Conservation (phyloP, 2,797 vertebrate species). For the Notamacropus eugenii region DNA sequence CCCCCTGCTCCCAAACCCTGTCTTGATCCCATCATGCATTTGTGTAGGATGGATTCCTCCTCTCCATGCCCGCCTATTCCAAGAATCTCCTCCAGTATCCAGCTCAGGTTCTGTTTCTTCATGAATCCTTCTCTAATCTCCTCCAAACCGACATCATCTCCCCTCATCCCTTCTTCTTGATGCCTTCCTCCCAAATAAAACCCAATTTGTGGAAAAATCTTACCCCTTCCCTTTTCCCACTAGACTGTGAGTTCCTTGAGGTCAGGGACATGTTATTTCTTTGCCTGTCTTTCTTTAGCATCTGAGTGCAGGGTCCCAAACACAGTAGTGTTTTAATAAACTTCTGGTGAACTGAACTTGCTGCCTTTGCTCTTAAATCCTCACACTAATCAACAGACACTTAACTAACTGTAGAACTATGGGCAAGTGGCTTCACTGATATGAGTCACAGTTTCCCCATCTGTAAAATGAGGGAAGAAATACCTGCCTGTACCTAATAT, state of each 20-base stretch:
- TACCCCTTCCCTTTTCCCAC: no score
- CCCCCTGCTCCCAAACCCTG: not conserved
- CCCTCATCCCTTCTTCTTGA: not conserved
- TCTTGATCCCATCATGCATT: not conserved
- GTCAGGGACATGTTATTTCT: not conserved
- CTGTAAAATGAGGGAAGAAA: not conserved
- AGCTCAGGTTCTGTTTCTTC: not conserved
- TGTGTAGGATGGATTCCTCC: not conserved
- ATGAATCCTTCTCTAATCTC: not conserved
- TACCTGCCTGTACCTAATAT: not conserved
- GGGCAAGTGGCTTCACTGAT: not conserved
- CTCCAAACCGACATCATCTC: not conserved
- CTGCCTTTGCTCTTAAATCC: not conserved
- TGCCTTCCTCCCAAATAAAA: not conserved
- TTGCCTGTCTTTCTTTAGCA: not conserved
- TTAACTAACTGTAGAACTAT: not conserved
- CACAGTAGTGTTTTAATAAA: not conserved
- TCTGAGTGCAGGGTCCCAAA: not conserved
- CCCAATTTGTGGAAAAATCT: not conserved
- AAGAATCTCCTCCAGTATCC: not conserved
- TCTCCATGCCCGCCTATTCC: not conserved
- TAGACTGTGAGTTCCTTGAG: not conserved
- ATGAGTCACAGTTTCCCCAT: not conserved
- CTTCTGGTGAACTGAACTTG: not conserved
- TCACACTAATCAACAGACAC: not conserved